A percentile compares a stretch with the other conserved stretches of the same genome.
Evolutionary conservation across 92 coral and sea anemone genomes (phyloP).

Genomic region (Blastomussa wellsi): DNA sequence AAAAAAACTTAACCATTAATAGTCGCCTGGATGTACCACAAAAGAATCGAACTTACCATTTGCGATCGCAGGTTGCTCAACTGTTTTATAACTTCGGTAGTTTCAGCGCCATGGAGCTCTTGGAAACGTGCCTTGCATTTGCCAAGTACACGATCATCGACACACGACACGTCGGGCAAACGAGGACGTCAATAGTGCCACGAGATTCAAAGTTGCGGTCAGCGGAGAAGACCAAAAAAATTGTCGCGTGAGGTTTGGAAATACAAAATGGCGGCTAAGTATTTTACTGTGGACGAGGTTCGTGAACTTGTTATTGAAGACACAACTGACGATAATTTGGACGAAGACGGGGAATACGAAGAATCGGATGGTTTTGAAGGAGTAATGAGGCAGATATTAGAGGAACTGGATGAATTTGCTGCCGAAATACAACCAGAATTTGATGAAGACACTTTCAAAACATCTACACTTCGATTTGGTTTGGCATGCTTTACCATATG

Average conservation of each 20-base stretch:
- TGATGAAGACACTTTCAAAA: slow-evolving; percentile 41
- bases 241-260: too few species aligned
- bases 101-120: too few species aligned
- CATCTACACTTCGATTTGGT: slow-evolving; percentile 36
- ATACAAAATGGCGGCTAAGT: slow-evolving; percentile 49
- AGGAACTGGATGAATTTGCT: slow-evolving; percentile 42
- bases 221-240: slow-evolving; percentile 40
- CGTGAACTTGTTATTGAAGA: slow-evolving; percentile 20
- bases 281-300: slow-evolving; percentile 22
- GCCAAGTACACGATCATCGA: too few species aligned
- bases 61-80: too few species aligned
- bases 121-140: too few species aligned
- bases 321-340: slow-evolving; percentile 25
- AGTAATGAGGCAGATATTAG: slow-evolving; percentile 35
- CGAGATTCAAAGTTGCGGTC: slow-evolving; percentile 43
- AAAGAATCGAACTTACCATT: too few species aligned
- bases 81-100: too few species aligned
- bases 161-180: slow-evolving; percentile 50
- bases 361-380: slow-evolving; percentile 30
- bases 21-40: too few species aligned
- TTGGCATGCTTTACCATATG: slow-evolving; percentile 38
- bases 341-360: slow-evolving; percentile 24
- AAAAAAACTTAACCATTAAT: too few species aligned
- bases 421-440: slow-evolving; percentile 31
- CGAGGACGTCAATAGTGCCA: slow-evolving; percentile 43